Conservation (phyloP, 2,888 invertebrate genomes). For the Melanchra persicariae region DNA sequence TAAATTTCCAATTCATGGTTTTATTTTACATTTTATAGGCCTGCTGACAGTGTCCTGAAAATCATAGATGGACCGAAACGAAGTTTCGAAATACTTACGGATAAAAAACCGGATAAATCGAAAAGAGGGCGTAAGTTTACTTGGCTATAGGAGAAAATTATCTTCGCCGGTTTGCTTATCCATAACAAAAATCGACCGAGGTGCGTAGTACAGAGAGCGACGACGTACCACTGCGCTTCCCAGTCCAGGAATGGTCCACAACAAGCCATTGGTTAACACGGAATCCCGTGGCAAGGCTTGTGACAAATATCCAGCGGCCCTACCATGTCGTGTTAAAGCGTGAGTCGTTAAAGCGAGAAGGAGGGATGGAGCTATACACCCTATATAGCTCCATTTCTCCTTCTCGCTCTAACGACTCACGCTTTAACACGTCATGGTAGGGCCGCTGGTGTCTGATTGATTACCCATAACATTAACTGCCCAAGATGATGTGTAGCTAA, state of each 20-base stretch:
- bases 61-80: conserved; percentile 54
- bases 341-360: too few relatives aligned
- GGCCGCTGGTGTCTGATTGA: too few relatives aligned
- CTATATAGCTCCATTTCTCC: too few relatives aligned
- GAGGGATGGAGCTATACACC: too few relatives aligned
- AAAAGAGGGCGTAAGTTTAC: conserved; percentile 49
- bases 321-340: too few relatives aligned
- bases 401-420: too few relatives aligned
- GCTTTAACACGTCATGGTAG: too few relatives aligned
- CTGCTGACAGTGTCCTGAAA: conserved; percentile 66
- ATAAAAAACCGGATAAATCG: conserved; percentile 46
- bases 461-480: too few relatives aligned
- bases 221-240: conserved; percentile 1
- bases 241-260: background rate
- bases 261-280: too few relatives aligned
- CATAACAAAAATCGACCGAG: background rate
- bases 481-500: too few relatives aligned
- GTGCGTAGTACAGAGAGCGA: background rate
- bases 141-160: background rate
- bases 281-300: too few relatives aligned
- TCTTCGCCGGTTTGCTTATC: background rate
- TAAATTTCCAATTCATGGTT: background rate
- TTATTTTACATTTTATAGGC: conserved; percentile 49
- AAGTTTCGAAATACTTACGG: background rate
- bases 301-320: too few relatives aligned